phyloP scores from a whole-genome alignment of 2,888 invertebrate genomes.

The Caenorhabditis becei region DNA sequence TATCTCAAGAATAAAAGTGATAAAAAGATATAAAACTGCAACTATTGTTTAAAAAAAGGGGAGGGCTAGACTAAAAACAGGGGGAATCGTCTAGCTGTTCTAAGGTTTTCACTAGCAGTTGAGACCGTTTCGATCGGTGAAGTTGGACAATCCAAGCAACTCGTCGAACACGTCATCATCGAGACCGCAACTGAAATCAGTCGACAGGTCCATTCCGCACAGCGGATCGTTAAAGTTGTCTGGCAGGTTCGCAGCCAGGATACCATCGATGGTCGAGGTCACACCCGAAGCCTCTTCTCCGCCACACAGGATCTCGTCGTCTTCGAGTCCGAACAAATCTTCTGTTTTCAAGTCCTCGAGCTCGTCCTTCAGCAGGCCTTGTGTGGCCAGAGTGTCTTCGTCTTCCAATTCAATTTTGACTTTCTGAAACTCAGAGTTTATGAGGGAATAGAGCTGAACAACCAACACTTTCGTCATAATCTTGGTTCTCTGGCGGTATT shows the following conservation, averaged over 20 bases:
- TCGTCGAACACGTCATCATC: constrained; percentile 58
- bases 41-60: background rate
- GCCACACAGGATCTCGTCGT: constrained; percentile 57
- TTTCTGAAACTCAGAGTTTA: constrained; percentile 34
- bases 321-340: constrained; percentile 45
- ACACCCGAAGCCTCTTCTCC: constrained; percentile 57
- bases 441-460: background rate
- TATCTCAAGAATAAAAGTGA: background rate
- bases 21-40: constrained; percentile 10
- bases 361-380: constrained; percentile 50
- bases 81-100: background rate
- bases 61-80: constrained; percentile 25
- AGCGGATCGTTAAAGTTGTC: constrained; percentile 50
- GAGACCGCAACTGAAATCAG: constrained; percentile 47
- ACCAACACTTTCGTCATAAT: constrained; percentile 39
- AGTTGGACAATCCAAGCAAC: constrained; percentile 41
- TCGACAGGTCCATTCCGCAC: constrained; percentile 53
- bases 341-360: constrained; percentile 34
- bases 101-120: background rate
- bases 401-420: constrained; percentile 59
- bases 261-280: constrained; percentile 53
- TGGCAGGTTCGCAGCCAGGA: constrained; percentile 48
- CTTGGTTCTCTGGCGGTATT: background rate
- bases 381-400: constrained; percentile 52
- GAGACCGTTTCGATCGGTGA: constrained; percentile 29